Evolutionary conservation across 2,888 invertebrate genomes (phyloP).

Genomic region (Mamestra brassicae): DNA sequence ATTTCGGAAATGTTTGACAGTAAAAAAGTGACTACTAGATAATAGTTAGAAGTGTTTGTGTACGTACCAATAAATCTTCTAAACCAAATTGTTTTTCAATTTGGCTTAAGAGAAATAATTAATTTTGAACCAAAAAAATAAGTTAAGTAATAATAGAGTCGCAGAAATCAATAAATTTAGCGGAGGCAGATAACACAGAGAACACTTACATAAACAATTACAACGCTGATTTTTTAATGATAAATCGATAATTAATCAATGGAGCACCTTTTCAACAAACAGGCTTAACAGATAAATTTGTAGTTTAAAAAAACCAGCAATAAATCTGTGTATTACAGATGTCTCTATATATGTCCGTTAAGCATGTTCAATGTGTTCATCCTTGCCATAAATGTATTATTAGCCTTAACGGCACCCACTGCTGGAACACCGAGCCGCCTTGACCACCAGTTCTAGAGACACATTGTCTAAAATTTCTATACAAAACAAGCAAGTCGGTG

Average conservation of each 20-base stretch:
- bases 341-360: not conserved
- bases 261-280: not conserved
- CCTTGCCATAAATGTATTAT: not conserved
- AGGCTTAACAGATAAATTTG: not conserved
- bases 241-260: not conserved
- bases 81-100: not conserved
- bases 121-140: not conserved
- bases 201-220: no score
- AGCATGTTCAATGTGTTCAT: not conserved
- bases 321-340: not conserved
- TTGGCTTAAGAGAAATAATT: not conserved
- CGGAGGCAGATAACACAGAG: no score
- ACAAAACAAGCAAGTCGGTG: not conserved
- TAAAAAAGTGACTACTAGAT: not conserved
- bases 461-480: not conserved
- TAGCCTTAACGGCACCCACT: not conserved
- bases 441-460: not conserved
- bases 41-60: not conserved
- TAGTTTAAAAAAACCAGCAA: not conserved
- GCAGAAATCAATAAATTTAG: no score
- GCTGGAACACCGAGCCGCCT: not conserved
- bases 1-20: conserved; percentile 12
- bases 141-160: not conserved
- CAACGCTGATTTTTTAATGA: not conserved
- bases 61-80: not conserved